Evolutionary conservation across 2,888 invertebrate genomes (phyloP), one percentile per base, ranked within the genome.

Genomic region (Sphaeridia pumilis): DNA sequence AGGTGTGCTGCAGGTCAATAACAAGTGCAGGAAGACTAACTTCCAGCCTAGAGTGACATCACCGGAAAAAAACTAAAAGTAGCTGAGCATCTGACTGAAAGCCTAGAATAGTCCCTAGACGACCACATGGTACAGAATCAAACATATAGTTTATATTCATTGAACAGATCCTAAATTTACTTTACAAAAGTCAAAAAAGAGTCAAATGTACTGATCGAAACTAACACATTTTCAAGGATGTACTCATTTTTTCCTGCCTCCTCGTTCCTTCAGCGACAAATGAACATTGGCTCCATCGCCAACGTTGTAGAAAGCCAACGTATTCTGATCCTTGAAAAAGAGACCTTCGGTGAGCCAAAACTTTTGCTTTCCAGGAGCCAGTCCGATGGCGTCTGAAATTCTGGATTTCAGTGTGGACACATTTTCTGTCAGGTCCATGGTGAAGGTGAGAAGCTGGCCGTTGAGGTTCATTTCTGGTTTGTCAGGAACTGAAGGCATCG

Each of bases 341-440:
- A 97, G 80, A 31, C 95, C 94, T 87, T 94, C 93, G 75, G 95
- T 95, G 67, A 85, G 87, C 64, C 89, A 87, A 60, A 98, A 76
- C 71, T 98, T 95, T 74, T 98, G 97, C 71, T 98, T 98, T 49
- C 93, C 92, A 20, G 86, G 87, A 41, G 94, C 92, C 84, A 98
- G 88, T 60, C 86, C 87, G 53, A 87, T 86, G 62, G 82, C 78
- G 69, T 88, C 83, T 59, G 87, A 82, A 64, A 98, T 78, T 69
- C 85, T 82, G 12, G 82, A 80, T 74, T 98, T 98, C 65, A 98
- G 79, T 49, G 81, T 83, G 14, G 83, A 79, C n/a, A 93, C 83
- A 0, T 80, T 74, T 61, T 92, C 87, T 14, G 79, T 77, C 14
- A 88, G 74, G 36, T 87, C 80, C 67, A 95, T 69, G 1, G 81